Conservation (phyloP, 64 coral and sea anemone species). For the Porites lutea region DNA sequence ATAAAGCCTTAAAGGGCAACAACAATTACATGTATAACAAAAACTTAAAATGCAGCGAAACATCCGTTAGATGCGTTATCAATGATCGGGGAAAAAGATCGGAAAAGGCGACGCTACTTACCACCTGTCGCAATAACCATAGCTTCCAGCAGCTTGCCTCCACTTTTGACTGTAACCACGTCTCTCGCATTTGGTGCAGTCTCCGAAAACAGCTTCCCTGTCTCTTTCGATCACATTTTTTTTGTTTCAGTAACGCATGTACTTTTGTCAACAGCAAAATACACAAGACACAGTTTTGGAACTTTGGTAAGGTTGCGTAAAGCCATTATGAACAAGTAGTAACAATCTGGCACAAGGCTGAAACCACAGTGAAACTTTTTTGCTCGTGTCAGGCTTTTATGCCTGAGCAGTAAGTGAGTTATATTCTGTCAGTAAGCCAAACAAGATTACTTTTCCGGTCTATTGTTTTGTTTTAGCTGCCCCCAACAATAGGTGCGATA, state of each 20-base stretch:
- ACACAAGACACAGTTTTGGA: conserved; percentile 56
- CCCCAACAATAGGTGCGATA: background rate
- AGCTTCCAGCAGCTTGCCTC: conserved; percentile 48
- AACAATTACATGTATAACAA: background rate
- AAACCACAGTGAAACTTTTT: background rate
- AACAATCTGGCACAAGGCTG: background rate
- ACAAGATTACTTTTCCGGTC: background rate
- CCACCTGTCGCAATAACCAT: conserved; percentile 56
- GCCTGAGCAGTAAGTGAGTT: background rate
- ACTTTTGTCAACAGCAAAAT: conserved; percentile 53
- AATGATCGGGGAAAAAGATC: background rate
- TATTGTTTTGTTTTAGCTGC: background rate
- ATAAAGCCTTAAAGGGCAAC: background rate
- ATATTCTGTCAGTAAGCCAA: background rate
- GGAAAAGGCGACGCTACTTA: conserved; percentile 9
- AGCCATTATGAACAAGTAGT: background rate
- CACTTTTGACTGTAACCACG: conserved; percentile 22
- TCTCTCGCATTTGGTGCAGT: conserved; percentile 18
- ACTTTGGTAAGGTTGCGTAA: conserved; percentile 24
- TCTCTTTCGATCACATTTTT: conserved; percentile 30
- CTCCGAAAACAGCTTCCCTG: conserved; percentile 28
- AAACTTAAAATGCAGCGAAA: background rate
- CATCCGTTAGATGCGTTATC: background rate
- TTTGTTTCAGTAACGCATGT: conserved; percentile 48
- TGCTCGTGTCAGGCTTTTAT: background rate